Conservation (phyloP, 1,140 invertebrate species). For the Zaprionus camerounensis region DNA sequence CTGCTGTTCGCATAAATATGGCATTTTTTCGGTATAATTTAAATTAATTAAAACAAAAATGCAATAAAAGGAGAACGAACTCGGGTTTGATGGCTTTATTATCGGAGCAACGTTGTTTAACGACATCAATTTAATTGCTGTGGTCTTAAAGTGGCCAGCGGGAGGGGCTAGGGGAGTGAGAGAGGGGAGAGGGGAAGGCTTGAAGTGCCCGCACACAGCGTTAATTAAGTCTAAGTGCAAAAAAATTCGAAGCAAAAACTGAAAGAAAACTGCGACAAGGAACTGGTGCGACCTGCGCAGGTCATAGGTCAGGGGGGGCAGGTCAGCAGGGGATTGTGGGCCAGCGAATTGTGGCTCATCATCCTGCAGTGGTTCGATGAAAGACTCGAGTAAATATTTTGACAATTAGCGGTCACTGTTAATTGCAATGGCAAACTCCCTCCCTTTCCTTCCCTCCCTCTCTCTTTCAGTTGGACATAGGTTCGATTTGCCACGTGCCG, state of each 20-base stretch:
- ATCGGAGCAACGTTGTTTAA: slow-evolving; percentile 70
- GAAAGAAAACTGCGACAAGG: slow-evolving; percentile 15
- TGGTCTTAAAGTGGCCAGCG: slow-evolving; percentile 18
- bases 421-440: slow-evolving; percentile 70
- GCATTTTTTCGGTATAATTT: slow-evolving; percentile 57
- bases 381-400: slow-evolving; percentile 79
- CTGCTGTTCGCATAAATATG: slow-evolving; percentile 27
- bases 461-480: not conserved
- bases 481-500: slow-evolving; percentile 57
- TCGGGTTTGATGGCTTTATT: slow-evolving; percentile 72
- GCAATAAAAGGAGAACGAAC: slow-evolving; percentile 66
- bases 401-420: slow-evolving; percentile 82
- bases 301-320: not conserved
- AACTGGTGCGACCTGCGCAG: slow-evolving; percentile 4
- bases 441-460: slow-evolving; percentile 35
- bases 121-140: slow-evolving; percentile 71
- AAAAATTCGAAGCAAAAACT: slow-evolving; percentile 46
- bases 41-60: slow-evolving; percentile 78
- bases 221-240: slow-evolving; percentile 76
- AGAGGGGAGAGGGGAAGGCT: slow-evolving; percentile 9
- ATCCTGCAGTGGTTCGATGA: slow-evolving; percentile 12
- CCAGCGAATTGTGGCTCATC: not conserved
- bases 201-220: slow-evolving; percentile 28
- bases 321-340: slow-evolving; percentile 1
- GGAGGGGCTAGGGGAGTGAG: not conserved